A percentile compares a stretch with the other conserved stretches of the same genome.
Conservation (phyloP, 1,140 invertebrate species). For the Neodiprion lecontei region DNA sequence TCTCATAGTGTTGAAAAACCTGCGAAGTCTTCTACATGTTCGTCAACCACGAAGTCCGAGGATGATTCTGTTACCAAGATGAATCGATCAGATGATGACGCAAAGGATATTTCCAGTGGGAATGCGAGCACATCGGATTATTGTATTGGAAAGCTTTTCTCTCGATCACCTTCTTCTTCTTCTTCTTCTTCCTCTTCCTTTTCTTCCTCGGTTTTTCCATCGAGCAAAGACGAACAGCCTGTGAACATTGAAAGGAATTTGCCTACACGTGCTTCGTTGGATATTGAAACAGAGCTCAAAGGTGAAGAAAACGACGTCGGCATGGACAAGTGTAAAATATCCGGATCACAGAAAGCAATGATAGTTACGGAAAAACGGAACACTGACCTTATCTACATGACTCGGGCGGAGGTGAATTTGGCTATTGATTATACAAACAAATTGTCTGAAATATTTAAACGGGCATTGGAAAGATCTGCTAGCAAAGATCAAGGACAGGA, state of each 20-base stretch:
- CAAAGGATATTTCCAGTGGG: neutral
- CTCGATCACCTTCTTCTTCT: neutral
- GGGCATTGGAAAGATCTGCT: neutral
- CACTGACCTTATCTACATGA: neutral
- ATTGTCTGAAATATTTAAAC: slow-evolving; percentile 1
- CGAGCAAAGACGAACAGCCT: no score
- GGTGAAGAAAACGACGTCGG: no score
- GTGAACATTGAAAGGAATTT: no score
- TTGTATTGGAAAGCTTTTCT: neutral
- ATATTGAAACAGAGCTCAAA: no score
- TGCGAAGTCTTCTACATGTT: neutral
- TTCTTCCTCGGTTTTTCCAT: neutral
- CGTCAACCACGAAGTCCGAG: neutral
- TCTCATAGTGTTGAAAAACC: neutral
- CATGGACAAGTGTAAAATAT: no score
- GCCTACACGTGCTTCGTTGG: no score
- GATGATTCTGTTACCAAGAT: neutral
- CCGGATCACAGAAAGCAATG: no score
- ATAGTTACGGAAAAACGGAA: no score
- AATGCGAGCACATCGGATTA: neutral
- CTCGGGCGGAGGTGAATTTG: neutral
- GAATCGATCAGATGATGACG: neutral
- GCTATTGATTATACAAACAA: neutral
- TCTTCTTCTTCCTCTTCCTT: neutral
- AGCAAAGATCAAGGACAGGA: neutral